Base-by-base conservation (phyloP, 1,140 invertebrate species). In the Acyrthosiphon pisum region DNA sequence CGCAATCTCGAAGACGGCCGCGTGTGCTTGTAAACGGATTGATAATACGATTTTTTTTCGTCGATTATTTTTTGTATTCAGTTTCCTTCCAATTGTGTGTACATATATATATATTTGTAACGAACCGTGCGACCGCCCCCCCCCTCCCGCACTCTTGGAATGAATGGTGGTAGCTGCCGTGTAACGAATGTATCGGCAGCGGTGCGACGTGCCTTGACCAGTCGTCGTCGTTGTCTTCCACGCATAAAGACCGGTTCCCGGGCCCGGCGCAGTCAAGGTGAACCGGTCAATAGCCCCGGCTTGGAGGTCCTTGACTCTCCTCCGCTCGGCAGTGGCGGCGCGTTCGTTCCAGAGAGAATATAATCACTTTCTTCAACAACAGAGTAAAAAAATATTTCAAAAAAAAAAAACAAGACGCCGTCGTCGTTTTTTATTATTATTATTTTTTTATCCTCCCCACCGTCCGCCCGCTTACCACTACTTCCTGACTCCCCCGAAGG, bases 261-360 rank as follows among this genome's bases (percentile, higher is more conserved):
- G 90, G 90, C 56, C 30, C 60, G 41, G 68, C 56, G 37, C 91
- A 86, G 91, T 93, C 91, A 93, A 93, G 91, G 91, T 93, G 91
- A 93, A 93, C 91, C 91, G 91, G 91, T 93, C 91, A 93, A 93
- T 93, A 93, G 91, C 91, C 91, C 91, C 91, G 89, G 53, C 53
- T 8, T 37, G 23, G 91, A 86, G 91, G 68, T 93, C 91, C 81
- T 93, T 93, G 91, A 93, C 91, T 93, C 48, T n/a, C 60, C 23
- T 23, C 86, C 86, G 86, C 23, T 11, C 86, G 86, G 46, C 30
- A 30, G 41, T 18, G 46, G 37, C 81, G 76, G 48, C 8, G 81
- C 18, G 20, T 46, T 50, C 89, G 56, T 90, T 60, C 89, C 89
- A 60, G 88, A 90, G 89, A 90, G 91, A 86, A 93, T 37, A 83